A percentile compares a stretch with the other conserved stretches of the same genome.
Evolutionary conservation across 53 echinoderm and acorn worm species (phyloP).

Genomic region (Zoroaster sp.): DNA sequence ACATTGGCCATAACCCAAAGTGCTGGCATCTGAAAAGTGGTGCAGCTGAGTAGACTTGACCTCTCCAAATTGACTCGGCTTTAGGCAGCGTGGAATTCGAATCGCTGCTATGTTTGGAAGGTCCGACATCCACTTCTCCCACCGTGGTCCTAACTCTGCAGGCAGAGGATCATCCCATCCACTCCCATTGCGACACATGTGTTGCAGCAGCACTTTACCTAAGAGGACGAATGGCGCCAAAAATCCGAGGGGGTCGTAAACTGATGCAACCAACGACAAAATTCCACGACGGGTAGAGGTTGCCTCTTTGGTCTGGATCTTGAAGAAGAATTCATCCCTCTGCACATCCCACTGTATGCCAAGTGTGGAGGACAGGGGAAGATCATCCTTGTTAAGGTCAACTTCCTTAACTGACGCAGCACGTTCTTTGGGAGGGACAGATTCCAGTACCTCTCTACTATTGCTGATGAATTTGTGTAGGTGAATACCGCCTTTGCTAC

Average conservation of each 20-base stretch:
- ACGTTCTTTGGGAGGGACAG: constrained; percentile 15
- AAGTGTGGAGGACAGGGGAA: constrained; percentile 16
- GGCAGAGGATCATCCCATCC: constrained; percentile 59
- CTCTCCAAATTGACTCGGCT: no score
- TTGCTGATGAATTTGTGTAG: constrained; percentile 30
- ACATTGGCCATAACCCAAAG: no score
- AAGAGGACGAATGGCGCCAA: constrained; percentile 51
- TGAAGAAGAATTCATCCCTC: constrained; percentile 40
- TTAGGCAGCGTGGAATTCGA: constrained; percentile 12
- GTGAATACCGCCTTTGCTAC: constrained; percentile 24
- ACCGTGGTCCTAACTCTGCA: constrained; percentile 38
- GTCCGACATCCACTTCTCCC: constrained; percentile 39
- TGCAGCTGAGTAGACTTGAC: no score
- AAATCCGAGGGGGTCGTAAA: constrained; percentile 41
- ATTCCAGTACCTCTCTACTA: constrained; percentile 16
- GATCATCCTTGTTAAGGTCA: constrained; percentile 16
- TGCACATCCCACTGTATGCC: constrained; percentile 42
- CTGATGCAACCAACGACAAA: constrained; percentile 46
- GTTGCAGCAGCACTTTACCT: constrained; percentile 22
- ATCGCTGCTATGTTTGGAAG: constrained; percentile 9
- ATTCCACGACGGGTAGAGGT: constrained; percentile 40
- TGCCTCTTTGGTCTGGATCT: constrained; percentile 18
- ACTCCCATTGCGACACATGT: constrained; percentile 35
- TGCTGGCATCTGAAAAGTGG: no score
- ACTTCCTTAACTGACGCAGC: constrained; percentile 28